phyloP scores from a whole-genome alignment of 2,888 invertebrate genomes.

The Dyspetes luteomarginatus region DNA sequence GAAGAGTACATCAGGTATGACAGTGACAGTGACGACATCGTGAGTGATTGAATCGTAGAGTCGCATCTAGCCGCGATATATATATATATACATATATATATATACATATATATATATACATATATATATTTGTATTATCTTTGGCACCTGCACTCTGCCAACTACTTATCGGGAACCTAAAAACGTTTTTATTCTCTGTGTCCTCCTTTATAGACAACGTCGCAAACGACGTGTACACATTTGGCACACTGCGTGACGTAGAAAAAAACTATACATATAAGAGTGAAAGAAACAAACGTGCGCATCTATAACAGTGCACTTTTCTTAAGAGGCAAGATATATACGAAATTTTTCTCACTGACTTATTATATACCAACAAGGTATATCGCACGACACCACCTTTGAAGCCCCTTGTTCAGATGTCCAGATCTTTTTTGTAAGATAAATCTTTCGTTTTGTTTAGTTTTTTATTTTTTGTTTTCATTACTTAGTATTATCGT shows the following conservation, averaged over 20 bases:
- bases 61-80: background rate
- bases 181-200: slow-evolving; percentile 14
- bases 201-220: slow-evolving; percentile 32
- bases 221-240: slow-evolving; percentile 10
- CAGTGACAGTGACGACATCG: slow-evolving; percentile 37
- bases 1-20: slow-evolving; percentile 49
- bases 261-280: slow-evolving; percentile 19
- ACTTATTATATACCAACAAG: slow-evolving; percentile 58
- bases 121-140: no score
- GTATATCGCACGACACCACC: slow-evolving; percentile 72
- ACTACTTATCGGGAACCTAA: background rate
- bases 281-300: slow-evolving; percentile 30
- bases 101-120: no score
- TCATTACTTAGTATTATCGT: no score
- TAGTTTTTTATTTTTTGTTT: slow-evolving; percentile 25
- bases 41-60: slow-evolving; percentile 36
- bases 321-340: slow-evolving; percentile 26
- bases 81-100: no score
- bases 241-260: background rate
- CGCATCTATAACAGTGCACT: slow-evolving; percentile 21
- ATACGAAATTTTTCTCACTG: slow-evolving; percentile 46
- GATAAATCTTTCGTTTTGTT: slow-evolving; percentile 70
- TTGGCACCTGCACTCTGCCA: slow-evolving; percentile 1
- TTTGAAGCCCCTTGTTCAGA: slow-evolving; percentile 76
- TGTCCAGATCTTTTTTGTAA: slow-evolving; percentile 81